Percentiles rank a stretch among this genome's conserved stretches.
Evolutionary conservation across 2,113 vertebrate genomes (phyloP).

Genomic region (Rhodinocichla rosea): DNA sequence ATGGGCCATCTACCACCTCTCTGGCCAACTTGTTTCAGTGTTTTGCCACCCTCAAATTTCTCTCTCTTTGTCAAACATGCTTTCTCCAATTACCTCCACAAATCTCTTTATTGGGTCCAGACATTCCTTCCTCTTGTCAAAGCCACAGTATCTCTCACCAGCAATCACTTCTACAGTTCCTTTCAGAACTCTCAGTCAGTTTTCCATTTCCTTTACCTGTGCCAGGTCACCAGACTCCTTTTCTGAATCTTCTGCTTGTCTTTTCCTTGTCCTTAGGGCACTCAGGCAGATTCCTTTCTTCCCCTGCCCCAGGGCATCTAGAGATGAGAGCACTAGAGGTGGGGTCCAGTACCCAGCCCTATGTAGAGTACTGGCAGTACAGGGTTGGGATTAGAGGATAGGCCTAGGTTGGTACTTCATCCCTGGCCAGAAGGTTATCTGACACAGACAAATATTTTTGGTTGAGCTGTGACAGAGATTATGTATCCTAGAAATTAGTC

Average conservation of each 20-base stretch:
- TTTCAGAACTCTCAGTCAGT: neutral
- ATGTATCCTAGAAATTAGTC: neutral
- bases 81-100: neutral
- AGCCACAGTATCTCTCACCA: neutral
- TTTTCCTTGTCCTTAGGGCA: neutral
- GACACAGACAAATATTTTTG: neutral
- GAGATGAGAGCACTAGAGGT: neutral
- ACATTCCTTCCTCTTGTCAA: neutral
- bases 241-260: neutral
- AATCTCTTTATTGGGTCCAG: neutral
- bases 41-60: neutral
- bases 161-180: neutral
- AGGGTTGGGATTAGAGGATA: neutral
- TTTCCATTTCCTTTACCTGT: neutral
- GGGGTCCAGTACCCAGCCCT: neutral
- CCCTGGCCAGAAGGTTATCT: neutral
- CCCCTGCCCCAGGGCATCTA: rapidly evolving
- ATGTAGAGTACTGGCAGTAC: neutral
- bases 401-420: neutral
- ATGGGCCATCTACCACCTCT: neutral
- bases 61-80: neutral
- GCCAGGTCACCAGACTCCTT: neutral
- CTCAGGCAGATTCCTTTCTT: neutral
- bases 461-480: neutral
- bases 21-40: neutral